phyloP scores from a whole-genome alignment of 2,113 vertebrate genomes.

The Nyctibius bracteatus region DNA sequence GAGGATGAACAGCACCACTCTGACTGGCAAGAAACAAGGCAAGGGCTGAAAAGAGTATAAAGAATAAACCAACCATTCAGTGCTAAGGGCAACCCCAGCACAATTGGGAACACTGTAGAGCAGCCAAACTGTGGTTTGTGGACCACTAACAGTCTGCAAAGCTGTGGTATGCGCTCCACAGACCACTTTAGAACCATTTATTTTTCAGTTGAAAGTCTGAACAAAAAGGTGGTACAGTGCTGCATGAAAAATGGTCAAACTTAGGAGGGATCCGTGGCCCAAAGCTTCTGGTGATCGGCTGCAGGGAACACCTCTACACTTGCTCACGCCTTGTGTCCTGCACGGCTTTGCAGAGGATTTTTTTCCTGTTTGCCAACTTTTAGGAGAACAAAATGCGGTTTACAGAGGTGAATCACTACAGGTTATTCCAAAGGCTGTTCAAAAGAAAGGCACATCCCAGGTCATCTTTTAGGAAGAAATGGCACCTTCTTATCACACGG shows the following conservation, averaged over 20 bases:
- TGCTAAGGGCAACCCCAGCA: constrained; percentile 50
- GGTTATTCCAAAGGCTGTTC: background rate
- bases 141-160: constrained; percentile 24
- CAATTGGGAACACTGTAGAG: constrained; percentile 36
- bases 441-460: background rate
- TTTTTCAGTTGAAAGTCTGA: background rate
- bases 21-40: constrained; percentile 37
- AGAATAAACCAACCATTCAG: constrained; percentile 53
- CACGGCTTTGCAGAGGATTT: background rate
- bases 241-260: background rate
- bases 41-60: background rate
- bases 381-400: background rate
- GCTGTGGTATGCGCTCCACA: background rate
- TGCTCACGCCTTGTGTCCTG: background rate
- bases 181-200: background rate
- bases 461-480: accelerated
- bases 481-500: background rate
- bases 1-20: constrained; percentile 31
- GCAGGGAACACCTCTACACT: background rate
- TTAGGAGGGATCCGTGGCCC: accelerated
- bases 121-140: constrained; percentile 41
- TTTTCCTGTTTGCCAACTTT: background rate
- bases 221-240: background rate
- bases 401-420: background rate
- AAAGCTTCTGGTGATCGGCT: background rate